phyloP scores from a whole-genome alignment of 2,113 vertebrate species.

The Cyprinus carpio region DNA sequence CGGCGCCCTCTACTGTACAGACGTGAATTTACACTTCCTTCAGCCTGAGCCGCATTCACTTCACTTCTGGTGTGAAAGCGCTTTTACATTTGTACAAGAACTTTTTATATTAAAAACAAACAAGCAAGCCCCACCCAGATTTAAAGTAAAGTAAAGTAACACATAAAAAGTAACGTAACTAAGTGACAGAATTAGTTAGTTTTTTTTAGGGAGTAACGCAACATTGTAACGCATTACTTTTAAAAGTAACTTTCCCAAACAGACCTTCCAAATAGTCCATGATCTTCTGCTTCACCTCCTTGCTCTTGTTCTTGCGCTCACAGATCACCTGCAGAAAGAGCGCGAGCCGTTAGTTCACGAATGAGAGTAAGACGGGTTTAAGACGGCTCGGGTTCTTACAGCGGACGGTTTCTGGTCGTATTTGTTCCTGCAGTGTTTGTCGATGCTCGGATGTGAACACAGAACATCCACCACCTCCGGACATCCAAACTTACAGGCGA shows the following conservation, averaged over 20 bases:
- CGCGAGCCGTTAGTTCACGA: neutral
- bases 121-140: too few relatives aligned
- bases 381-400: conserved; percentile 74
- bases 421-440: conserved; percentile 87
- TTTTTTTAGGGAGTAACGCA: too few relatives aligned
- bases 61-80: too few relatives aligned
- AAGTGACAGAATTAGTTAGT: too few relatives aligned
- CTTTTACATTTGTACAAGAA: too few relatives aligned
- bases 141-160: too few relatives aligned
- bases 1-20: too few relatives aligned
- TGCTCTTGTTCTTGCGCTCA: conserved; percentile 88
- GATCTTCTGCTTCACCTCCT: conserved; percentile 84
- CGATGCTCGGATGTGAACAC: conserved; percentile 88
- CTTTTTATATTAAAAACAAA: too few relatives aligned
- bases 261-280: conserved; percentile 88
- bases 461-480: conserved; percentile 89
- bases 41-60: too few relatives aligned
- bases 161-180: too few relatives aligned
- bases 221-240: too few relatives aligned
- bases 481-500: conserved; percentile 96
- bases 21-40: too few relatives aligned
- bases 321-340: conserved; percentile 84
- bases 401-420: conserved; percentile 84
- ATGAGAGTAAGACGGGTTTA: neutral
- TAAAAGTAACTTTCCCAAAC: conserved; percentile 30